Evolutionary conservation across 2,888 invertebrate genomes (phyloP), one percentile per base, ranked within the genome.

Genomic region (Luffia ferchaultella): DNA sequence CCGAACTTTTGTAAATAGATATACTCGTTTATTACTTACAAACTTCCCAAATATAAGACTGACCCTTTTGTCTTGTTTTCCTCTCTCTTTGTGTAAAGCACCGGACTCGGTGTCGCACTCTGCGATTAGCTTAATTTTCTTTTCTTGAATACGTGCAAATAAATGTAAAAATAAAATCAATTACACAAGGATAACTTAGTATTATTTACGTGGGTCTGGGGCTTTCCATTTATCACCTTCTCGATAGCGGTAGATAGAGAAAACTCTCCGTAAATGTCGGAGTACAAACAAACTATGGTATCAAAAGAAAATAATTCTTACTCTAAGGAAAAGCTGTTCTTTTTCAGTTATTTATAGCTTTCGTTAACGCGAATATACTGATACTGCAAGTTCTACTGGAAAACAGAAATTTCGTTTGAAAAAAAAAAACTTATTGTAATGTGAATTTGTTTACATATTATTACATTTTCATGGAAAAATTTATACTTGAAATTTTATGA

Each of bases 21-120:
- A 18, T 77, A 52, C 52, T 80, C 77, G 74, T 61, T 66, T 62
- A 58, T 68, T 65, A 76, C 78, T 71, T 79, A 80, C 76, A 77
- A 73, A 74, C 76, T 82, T 82, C 80, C 83, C 83, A 80, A 82
- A 79, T 69, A 83, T 82, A 83, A 83, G 83, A 83, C 83, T 83
- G 83, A 83, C 74, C 83, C 82, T 78, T 82, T 78, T 76, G 72
- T 80, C 80, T 82, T 78, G 67, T 77, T 83, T 54, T 79, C 68
- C 64, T 76, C 75, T 70, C 72, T 78, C 71, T 76, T 74, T 76
- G 64, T 73, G 70, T 72, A 73, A 73, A 66, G 70, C 67, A 70
- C 64, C 66, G 66, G 62, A 43, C 61, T 68, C 76, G 76, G 76
- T 65, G 60, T 71, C 69, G 65, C 67, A 67, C 65, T 61, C 49